Percentiles rank a stretch among this genome's conserved stretches.
phyloP scores from a whole-genome alignment of 2,113 vertebrate genomes.

The Riparia riparia region DNA sequence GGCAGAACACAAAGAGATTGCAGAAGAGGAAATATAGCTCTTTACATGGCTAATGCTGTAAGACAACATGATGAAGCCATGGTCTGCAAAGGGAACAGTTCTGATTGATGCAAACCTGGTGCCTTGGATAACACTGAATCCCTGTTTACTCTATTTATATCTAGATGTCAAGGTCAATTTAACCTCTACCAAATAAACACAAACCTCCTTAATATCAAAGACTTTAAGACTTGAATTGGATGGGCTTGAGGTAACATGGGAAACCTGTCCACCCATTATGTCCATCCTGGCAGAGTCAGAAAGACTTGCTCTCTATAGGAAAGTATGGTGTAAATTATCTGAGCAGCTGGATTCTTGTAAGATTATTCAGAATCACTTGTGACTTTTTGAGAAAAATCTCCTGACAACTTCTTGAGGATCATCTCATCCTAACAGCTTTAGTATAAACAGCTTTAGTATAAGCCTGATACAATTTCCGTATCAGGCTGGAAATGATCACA shows the following conservation, averaged over 20 bases:
- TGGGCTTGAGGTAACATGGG: not conserved
- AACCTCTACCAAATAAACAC: not conserved
- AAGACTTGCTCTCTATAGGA: not conserved
- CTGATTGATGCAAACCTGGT: not conserved
- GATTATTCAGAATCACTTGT: not conserved
- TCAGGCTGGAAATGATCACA: not conserved
- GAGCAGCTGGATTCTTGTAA: not conserved
- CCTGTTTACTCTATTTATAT: not conserved
- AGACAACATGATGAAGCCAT: rapidly evolving
- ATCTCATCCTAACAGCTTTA: not conserved
- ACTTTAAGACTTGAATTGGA: not conserved
- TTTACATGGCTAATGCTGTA: not conserved
- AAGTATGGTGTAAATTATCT: not conserved
- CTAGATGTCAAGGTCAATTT: not conserved
- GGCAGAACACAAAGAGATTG: not conserved
- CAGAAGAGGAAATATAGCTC: not conserved
- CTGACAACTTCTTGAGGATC: not conserved
- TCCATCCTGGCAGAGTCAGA: not conserved
- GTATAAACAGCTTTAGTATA: not conserved
- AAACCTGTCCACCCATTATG: not conserved
- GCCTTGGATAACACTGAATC: not conserved
- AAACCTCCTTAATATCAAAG: rapidly evolving
- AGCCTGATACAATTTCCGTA: not conserved
- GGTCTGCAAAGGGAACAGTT: not conserved
- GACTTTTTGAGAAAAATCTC: not conserved